Base-by-base conservation (phyloP, 2,797 vertebrate species). In the Philypnodon macrostomus region DNA sequence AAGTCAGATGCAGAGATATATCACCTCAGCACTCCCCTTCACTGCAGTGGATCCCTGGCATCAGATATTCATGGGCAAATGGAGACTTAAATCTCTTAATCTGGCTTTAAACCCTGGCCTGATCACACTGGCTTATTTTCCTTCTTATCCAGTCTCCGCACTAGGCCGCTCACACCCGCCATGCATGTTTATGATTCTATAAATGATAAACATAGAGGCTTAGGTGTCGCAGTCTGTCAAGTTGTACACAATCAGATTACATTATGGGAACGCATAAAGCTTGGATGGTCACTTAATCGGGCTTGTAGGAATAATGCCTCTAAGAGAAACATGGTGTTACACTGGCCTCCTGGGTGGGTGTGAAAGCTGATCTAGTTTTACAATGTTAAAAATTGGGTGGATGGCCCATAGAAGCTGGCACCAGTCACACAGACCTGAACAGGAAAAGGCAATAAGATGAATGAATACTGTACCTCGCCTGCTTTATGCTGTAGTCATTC, bases 41-140 rank as follows among this genome's bases (percentile, higher is more conserved):
- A 72, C 42, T 37, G 65, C n/a, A n/a, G n/a, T 67, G 61, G 67
- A 71, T 76, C 75, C 47, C 58, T 49, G 53, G 65, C 67, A 75
- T 83, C 77, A 84, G 67, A 87, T 85, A 82, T 84, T 83, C 73
- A 84, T 85, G 72, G 78, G 59, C 79, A 84, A 85, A 89, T 85
- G 80, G 80, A 85, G 83, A 60, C 68, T 82, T 76, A 83, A 80
- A 77, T 80, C 84, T 83, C 81, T 85, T 85, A 86, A 85, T 85
- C 84, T 84, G 59, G 41, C 70, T 65, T 75, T 65, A 47, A 84
- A 80, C 81, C 73, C 70, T 77, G 45, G 58, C 66, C 67, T 70
- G 73, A 81, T 85, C 76, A 53, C 51, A 60, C 51, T 10, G 75
- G 77, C 80, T 85, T 85, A 84, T 79, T 83, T 75, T 27, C 32